Percentiles rank a stretch among this genome's conserved stretches.
phyloP scores from a whole-genome alignment of 53 echinoderm and acorn worm species.

The Holothuria scabra region DNA sequence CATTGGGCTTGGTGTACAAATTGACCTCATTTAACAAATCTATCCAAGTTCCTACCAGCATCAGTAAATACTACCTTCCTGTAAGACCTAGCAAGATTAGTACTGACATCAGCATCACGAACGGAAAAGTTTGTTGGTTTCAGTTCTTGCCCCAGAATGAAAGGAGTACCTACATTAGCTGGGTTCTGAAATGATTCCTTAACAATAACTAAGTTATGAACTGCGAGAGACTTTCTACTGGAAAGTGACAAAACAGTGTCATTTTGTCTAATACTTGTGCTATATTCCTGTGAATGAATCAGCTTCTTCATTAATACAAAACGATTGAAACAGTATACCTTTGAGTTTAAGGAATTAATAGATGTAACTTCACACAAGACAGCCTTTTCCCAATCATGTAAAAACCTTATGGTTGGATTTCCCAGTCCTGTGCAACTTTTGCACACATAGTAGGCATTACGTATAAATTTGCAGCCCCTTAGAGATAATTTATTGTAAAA shows the following conservation, averaged over 20 bases:
- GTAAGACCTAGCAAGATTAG: background rate
- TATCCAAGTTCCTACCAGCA: background rate
- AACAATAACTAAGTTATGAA: background rate
- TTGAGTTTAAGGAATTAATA: background rate
- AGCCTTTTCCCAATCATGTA: constrained; percentile 20
- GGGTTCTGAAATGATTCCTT: background rate
- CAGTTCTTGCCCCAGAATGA: background rate
- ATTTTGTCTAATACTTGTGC: constrained; percentile 9
- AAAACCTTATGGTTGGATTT: background rate
- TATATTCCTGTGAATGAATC: constrained; percentile 24
- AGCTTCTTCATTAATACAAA: constrained; percentile 21
- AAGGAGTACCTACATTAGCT: background rate
- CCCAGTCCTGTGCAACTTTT: constrained; percentile 11
- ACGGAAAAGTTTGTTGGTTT: background rate
- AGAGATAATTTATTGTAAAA: constrained; percentile 5
- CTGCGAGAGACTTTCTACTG: background rate
- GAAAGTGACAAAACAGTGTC: background rate
- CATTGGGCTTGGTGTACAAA: too few relatives aligned
- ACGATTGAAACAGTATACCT: background rate
- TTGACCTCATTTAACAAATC: background rate
- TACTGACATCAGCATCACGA: background rate
- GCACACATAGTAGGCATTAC: background rate
- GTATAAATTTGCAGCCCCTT: constrained; percentile 1
- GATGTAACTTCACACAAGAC: background rate
- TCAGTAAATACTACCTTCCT: background rate